Conservation (phyloP, 2,888 invertebrate genomes). For the Catocala sponsa region DNA sequence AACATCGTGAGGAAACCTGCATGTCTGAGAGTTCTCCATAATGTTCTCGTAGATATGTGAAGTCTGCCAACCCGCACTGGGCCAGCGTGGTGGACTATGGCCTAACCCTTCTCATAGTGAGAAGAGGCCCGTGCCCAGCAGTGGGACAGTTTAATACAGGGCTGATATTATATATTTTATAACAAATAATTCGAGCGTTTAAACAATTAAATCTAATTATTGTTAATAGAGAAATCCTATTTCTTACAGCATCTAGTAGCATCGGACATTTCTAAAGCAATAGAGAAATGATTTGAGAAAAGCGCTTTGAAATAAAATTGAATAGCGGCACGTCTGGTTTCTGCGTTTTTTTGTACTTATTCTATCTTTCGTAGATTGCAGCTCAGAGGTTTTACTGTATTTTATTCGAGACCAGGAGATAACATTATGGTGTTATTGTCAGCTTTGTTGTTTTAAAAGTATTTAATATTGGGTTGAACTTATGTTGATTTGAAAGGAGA, state of each 20-base stretch:
- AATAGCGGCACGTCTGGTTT: conserved; percentile 37
- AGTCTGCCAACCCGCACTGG: no score
- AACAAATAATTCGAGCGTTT: neutral
- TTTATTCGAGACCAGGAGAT: conserved; percentile 9
- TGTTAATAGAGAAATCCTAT: conserved; percentile 4
- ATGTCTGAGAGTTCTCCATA: no score
- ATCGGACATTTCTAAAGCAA: conserved; percentile 37
- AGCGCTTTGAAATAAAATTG: conserved; percentile 48
- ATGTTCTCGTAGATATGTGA: no score
- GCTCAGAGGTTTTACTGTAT: conserved; percentile 27
- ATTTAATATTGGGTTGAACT: neutral
- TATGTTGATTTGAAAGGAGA: no score
- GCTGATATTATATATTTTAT: no score
- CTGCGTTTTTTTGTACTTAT: conserved; percentile 25
- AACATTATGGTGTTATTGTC: neutral
- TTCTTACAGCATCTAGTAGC: conserved; percentile 14
- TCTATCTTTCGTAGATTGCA: conserved; percentile 36
- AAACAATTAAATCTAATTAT: neutral
- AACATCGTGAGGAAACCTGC: no score
- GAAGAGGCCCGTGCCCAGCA: no score
- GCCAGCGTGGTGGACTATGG: no score
- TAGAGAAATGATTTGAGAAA: conserved; percentile 39
- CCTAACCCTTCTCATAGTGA: no score
- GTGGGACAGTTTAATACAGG: no score
- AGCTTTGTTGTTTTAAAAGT: neutral